Evolutionary conservation across 1,140 invertebrate species (phyloP), one percentile per base, ranked within the genome.

Genomic region (Drosophila ercepeae): DNA sequence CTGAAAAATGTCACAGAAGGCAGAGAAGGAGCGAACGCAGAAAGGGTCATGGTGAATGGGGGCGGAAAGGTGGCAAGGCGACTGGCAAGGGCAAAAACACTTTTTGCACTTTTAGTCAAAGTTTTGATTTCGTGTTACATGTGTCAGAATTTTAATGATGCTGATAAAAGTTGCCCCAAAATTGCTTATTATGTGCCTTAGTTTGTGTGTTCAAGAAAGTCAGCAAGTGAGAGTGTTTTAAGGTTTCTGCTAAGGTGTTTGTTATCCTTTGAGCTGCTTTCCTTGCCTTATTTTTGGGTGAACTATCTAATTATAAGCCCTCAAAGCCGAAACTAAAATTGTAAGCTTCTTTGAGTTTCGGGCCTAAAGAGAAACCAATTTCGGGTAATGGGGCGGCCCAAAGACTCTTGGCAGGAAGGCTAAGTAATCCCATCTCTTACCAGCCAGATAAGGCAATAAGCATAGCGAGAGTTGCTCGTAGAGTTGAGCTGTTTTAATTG

Each of bases 101-200:
- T 81, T 88, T 88, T 69, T 88, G 74, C 82, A 82, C 82, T 89
- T 81, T 88, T 82, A 88, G 77, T 88, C 82, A 88, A 88, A 88
- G 82, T 88, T 88, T 88, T 89, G 82, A 88, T 88, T 88, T 88
- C 83, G 74, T 88, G 82, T 88, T 88, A 88, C 82, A 88, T 88
- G 82, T 88, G 82, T 88, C 82, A 88, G 83, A 88, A 83, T 88
- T 88, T 88, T 88, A 88, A 88, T 88, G 82, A 88, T 88, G 83
- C 83, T 89, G 78, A 89, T 89, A 88, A 88, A 82, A 88, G 78
- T 78, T 89, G 70, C 61, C 41, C 42, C 32, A 32, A 78, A 86
- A 88, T 88, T 76, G 82, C 82, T 88, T 88, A 89, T 88, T 88
- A 88, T 68, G 78, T 75, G 83, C 55, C 64, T 46, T 41, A 71